Base-by-base conservation (phyloP, 2,797 vertebrate species). In the Bovichtus diacanthus region DNA sequence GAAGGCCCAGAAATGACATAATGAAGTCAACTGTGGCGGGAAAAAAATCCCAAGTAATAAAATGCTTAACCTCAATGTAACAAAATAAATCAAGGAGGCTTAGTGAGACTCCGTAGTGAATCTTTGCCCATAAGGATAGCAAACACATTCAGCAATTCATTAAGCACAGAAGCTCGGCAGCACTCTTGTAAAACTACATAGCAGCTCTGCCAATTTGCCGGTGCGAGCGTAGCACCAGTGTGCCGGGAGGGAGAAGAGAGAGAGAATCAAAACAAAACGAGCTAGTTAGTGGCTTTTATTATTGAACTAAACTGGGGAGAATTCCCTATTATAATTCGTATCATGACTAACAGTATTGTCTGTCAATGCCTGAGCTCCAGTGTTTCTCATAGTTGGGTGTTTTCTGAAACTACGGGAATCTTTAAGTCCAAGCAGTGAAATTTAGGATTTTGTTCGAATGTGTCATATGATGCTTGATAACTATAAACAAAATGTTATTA, bases 11-110 rank as follows among this genome's bases (percentile, higher is more conserved):
- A 78, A 92, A 85, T 81, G 82, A 80, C 78, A 85, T 90, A 93
- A 93, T 91, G 86, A 92, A 93, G 90, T 90, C 82, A 81, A 82
- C 86, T 60, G 81, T 80, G 79, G 74, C n/a, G 74, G 43, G 80
- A 90, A 86, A 84, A 91, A 85, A 87, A 56, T 76, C 73, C 29
- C 10, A 39, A 84, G 88, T 90, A 93, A 94, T 92, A 93, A 91
- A 94, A 93, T 91, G 92, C 92, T 94, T 93, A 93, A 93, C 93
- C 93, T 90, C 85, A 70, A 47, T 83, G 88, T 94, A 93, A 94
- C 87, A 87, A 92, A 91, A 93, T 90, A 92, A 94, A 94, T 92
- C 80, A 88, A 92, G 88, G 75, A 82, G 90, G 87, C 86, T 92
- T 84, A 78, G 78, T 56, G 78, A 81, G 88, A 83, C 83, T 86